A percentile compares a stretch with the other conserved stretches of the same genome.
Conservation (phyloP, 2,888 invertebrate species). For the Machimus rusticus region DNA sequence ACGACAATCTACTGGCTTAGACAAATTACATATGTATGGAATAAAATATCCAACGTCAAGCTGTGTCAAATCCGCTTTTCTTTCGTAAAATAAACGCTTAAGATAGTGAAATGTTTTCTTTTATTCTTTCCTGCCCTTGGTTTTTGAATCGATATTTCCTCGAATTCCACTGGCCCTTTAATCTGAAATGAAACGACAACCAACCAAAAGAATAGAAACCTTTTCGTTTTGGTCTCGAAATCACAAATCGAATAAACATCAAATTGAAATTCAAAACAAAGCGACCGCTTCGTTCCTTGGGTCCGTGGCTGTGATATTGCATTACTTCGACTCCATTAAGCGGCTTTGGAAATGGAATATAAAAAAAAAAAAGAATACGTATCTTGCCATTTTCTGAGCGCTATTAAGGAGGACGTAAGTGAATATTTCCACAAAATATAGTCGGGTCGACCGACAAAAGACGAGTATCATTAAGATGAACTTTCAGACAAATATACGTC, state of each 20-base stretch:
- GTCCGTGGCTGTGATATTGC: background rate
- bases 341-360: background rate
- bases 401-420: background rate
- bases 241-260: background rate
- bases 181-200: background rate
- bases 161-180: background rate
- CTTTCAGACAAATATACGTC: background rate
- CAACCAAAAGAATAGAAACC: background rate
- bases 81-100: background rate
- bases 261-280: background rate
- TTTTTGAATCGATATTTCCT: background rate
- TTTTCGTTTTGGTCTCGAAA: background rate
- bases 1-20: background rate
- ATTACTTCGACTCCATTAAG: slow-evolving; percentile 6
- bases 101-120: background rate
- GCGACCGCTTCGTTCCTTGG: background rate
- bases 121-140: background rate
- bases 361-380: background rate
- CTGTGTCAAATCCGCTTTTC: background rate
- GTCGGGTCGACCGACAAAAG: background rate
- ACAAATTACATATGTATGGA: background rate
- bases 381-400: background rate
- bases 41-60: background rate
- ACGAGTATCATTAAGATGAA: background rate
- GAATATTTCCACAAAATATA: background rate